Evolutionary conservation across 2,888 invertebrate species (phyloP), one percentile per base, ranked within the genome.

Genomic region (Alsophila aescularia): DNA sequence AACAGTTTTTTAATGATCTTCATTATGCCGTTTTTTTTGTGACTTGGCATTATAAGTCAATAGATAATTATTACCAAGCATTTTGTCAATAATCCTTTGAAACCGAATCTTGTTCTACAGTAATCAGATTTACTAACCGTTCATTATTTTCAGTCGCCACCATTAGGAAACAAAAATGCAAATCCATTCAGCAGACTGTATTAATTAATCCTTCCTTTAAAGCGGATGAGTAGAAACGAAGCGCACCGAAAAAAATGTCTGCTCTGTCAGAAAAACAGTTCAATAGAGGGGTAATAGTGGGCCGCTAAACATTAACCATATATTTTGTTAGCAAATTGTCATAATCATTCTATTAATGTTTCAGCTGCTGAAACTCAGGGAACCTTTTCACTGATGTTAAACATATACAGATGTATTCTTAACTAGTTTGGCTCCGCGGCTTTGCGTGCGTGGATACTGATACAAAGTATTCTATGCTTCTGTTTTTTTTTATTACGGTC

Each of bases 161-260:
- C 42, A 40, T 54, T 54, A 49, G 44, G 29, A 47, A 21, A 44
- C 29, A 52, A 37, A 37, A 59, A 59, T 62, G 53, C 58, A 59
- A 54, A 60, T 61, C 48, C 40, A 51, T 52, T 56, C 60, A 47
- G 58, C 62, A 68, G 70, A 62, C 65, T 58, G 55, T 56, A 70
- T 69, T 69, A 72, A 73, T 72, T 67, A 75, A 73, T 73, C 70
- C 65, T 55, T 55, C 64, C 52, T 69, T 58, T 63, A 60, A 64
- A 67, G 63, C 48, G 68, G 64, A 72, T 64, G 63, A 72, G 67
- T 66, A 66, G 62, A 44, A 67, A 70, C 69, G 50, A 41, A 44
- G 39, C 43, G 24, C 31, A 32, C 7, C 18, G 45, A 69, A 72
- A 68, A 64, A 66, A 62, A 62, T 58, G 63, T 59, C 66, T 59